Percentiles rank a stretch among this genome's conserved stretches.
phyloP scores from a whole-genome alignment of 2,888 invertebrate species.

The Tenthredo livida region DNA sequence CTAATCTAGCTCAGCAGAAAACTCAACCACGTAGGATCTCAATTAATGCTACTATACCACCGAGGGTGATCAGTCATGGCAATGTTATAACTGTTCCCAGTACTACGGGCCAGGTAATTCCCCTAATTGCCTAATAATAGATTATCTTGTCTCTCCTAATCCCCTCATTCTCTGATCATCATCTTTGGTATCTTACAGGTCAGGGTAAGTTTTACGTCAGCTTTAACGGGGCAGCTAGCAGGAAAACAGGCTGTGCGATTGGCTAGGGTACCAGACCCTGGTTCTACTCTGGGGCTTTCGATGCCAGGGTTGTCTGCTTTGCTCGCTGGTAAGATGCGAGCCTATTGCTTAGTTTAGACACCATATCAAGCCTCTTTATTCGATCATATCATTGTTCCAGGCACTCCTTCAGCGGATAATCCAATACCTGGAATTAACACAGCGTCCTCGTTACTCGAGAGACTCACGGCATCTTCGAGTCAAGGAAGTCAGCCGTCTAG shows the following conservation, averaged over 20 bases:
- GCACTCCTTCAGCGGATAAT: conserved; percentile 82
- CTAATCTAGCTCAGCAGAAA: conserved; percentile 78
- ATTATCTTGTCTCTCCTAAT: background rate
- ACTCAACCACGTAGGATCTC: conserved; percentile 74
- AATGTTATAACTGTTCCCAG: conserved; percentile 76
- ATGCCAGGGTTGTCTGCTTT: conserved; percentile 82
- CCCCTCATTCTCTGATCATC: background rate
- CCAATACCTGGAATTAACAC: conserved; percentile 81
- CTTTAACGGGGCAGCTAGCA: conserved; percentile 72
- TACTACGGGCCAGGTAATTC: conserved; percentile 73
- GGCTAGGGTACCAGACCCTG: conserved; percentile 77
- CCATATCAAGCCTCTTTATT: background rate
- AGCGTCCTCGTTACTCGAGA: conserved; percentile 79
- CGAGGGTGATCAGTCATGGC: conserved; percentile 74
- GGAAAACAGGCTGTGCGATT: conserved; percentile 77
- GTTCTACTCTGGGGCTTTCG: conserved; percentile 79
- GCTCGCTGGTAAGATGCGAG: conserved; percentile 77
- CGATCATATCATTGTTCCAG: conserved; percentile 63
- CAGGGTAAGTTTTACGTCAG: conserved; percentile 74
- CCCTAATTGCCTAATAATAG: background rate
- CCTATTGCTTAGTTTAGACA: background rate
- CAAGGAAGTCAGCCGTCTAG: conserved; percentile 78
- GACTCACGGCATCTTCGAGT: conserved; percentile 79
- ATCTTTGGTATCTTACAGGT: conserved; percentile 64
- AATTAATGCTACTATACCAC: conserved; percentile 73